Percentiles rank a stretch among this genome's conserved stretches.
These are phyloP conservation scores for Caprella mutica DNA, from an alignment of 2,888 invertebrate species.

Conservation along the genomic window DNA sequence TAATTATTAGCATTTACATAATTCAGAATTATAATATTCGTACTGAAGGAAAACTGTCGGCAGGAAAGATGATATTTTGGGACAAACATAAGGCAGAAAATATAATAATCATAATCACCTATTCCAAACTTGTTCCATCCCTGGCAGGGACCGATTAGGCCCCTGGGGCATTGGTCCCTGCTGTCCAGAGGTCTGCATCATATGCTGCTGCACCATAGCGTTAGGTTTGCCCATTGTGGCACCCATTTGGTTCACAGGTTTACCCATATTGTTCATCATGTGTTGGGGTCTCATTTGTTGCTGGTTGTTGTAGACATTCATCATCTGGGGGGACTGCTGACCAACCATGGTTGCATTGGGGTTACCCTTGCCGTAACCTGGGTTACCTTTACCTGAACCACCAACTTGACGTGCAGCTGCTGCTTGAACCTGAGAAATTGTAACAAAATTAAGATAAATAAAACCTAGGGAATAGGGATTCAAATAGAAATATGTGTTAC, in stretches of 20 bases:
- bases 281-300: neutral
- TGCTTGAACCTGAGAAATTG: slow-evolving; percentile 58
- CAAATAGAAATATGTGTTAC: neutral
- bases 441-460: neutral
- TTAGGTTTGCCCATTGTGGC: slow-evolving; percentile 30
- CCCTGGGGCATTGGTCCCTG: slow-evolving; percentile 17
- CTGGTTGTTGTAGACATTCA: slow-evolving; percentile 17
- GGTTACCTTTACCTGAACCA: slow-evolving; percentile 49
- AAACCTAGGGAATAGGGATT: too few relatives aligned
- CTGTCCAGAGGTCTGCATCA: slow-evolving; percentile 35
- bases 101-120: slow-evolving; percentile 41
- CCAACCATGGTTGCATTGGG: slow-evolving; percentile 40
- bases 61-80: neutral
- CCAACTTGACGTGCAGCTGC: slow-evolving; percentile 81
- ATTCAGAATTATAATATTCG: neutral
- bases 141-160: slow-evolving; percentile 25
- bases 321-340: slow-evolving; percentile 31
- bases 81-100: neutral
- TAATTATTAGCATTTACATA: neutral
- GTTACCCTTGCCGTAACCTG: slow-evolving; percentile 60
- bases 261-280: slow-evolving; percentile 33
- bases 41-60: neutral
- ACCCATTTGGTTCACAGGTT: slow-evolving; percentile 28
- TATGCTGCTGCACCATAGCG: slow-evolving; percentile 32
- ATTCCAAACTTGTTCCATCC: slow-evolving; percentile 33